Percentiles rank a stretch among this genome's conserved stretches.
Conservation (phyloP, 1,140 invertebrate genomes). For the Portunus trituberculatus region DNA sequence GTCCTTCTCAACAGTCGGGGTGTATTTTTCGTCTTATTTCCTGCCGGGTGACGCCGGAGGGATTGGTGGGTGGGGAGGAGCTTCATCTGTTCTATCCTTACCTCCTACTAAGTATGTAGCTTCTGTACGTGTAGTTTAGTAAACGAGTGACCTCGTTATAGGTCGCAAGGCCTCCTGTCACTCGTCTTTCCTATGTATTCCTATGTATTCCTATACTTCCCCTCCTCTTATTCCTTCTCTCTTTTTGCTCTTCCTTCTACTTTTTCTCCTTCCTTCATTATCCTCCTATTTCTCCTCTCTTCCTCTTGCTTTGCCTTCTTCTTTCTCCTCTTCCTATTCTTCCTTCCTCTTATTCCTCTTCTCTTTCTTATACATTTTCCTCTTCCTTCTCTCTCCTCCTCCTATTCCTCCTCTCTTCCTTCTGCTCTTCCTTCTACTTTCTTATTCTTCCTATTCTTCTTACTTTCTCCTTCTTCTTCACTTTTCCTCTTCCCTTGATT, state of each 20-base stretch:
- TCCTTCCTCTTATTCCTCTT: no score
- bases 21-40: no score
- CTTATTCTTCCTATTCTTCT: not conserved
- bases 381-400: not conserved
- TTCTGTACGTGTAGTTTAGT: no score
- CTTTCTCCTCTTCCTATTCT: not conserved
- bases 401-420: not conserved
- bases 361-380: not conserved
- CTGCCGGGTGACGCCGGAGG: no score
- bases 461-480: not conserved
- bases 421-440: not conserved
- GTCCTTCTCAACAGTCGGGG: no score
- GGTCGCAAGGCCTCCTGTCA: no score
- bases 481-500: not conserved
- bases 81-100: no score
- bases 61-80: no score
- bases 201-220: not conserved
- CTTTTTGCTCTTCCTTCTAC: not conserved
- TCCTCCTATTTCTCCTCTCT: not conserved
- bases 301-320: not conserved
- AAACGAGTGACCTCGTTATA: no score
- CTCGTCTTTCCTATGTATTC: no score
- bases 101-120: no score
- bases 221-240: not conserved
- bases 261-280: no score